A percentile compares a stretch with the other conserved stretches of the same genome.
These are phyloP conservation scores for Champsocephalus esox DNA, from an alignment of 2,797 vertebrate genomes.

Conservation along the genomic window DNA sequence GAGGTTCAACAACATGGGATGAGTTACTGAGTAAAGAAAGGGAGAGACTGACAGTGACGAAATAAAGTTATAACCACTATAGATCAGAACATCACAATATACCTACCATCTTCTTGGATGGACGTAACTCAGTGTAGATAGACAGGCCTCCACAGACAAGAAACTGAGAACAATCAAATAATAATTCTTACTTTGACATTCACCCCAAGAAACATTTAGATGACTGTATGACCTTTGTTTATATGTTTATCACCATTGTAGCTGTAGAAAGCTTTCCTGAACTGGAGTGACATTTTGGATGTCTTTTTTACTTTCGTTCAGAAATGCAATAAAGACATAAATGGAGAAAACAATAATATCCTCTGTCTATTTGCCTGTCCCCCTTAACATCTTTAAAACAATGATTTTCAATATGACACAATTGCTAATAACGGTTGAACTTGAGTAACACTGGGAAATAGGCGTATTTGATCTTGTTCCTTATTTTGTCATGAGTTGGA, in stretches of 20 bases:
- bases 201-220: not conserved
- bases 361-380: no score
- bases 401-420: not conserved
- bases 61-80: not conserved
- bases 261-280: not conserved
- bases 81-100: not conserved
- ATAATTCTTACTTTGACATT: not conserved
- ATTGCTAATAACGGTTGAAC: not conserved
- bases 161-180: slow-evolving; percentile 62
- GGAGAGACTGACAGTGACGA: not conserved
- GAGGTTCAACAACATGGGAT: not conserved
- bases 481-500: not conserved
- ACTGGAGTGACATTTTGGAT: not conserved
- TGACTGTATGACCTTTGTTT: not conserved
- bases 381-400: not conserved
- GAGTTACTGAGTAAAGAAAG: not conserved
- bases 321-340: not conserved
- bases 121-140: slow-evolving; percentile 69
- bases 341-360: not conserved
- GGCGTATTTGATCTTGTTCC: not conserved
- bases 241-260: not conserved
- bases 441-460: no score
- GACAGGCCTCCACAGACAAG: slow-evolving; percentile 71
- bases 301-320: not conserved
- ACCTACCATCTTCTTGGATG: slow-evolving; percentile 77